phyloP scores from a whole-genome alignment of 2,888 invertebrate genomes.

The Lasioglossum lativentre region DNA sequence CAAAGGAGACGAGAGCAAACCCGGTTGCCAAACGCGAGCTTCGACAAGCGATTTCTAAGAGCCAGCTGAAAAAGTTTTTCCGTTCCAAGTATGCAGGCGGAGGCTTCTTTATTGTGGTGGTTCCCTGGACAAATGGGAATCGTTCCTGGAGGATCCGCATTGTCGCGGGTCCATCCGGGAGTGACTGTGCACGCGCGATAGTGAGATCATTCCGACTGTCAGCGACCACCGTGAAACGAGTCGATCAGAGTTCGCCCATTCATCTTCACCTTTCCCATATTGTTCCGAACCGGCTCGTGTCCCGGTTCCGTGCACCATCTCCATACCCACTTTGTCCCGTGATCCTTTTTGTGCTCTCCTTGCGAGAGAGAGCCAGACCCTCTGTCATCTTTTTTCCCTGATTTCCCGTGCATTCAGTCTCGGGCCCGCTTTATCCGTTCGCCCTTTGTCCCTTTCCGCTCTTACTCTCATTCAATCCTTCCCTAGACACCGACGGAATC shows the following conservation, averaged over 20 bases:
- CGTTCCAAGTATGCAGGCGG: background rate
- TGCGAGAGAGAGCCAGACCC: background rate
- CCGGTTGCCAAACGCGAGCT: background rate
- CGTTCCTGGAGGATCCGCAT: background rate
- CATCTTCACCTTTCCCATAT: background rate
- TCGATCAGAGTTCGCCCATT: background rate
- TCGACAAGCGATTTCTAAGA: background rate
- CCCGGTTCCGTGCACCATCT: background rate
- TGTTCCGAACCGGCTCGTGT: background rate
- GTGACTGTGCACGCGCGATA: constrained; percentile 9
- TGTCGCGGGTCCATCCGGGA: background rate
- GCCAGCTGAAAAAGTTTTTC: background rate
- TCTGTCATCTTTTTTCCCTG: background rate
- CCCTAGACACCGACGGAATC: background rate
- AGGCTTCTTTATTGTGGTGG: background rate
- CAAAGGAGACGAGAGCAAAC: background rate
- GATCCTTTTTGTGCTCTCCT: background rate
- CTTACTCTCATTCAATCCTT: constrained; percentile 3
- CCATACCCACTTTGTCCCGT: background rate
- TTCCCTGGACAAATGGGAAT: background rate
- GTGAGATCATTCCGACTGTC: constrained; percentile 38
- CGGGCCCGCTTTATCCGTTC: background rate
- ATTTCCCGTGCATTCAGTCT: background rate
- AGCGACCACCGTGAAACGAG: constrained; percentile 12
- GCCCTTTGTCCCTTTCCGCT: constrained; percentile 6